Percentiles rank a stretch among this genome's conserved stretches.
Conservation (phyloP, 2,113 vertebrate species). For the Hippolais icterina region DNA sequence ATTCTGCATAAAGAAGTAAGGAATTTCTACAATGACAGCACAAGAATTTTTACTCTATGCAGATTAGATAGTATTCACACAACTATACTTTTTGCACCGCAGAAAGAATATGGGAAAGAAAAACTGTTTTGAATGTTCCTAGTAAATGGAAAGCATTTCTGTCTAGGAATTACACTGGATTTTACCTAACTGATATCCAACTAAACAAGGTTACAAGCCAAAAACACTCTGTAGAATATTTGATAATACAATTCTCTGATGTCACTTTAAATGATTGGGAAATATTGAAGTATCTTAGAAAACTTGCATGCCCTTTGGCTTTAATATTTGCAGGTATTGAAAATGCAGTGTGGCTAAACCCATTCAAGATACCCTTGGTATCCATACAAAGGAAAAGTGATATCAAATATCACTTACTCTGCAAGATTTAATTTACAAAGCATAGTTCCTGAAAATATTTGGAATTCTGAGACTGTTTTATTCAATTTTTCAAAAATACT, state of each 20-base stretch:
- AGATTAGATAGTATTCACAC: not conserved
- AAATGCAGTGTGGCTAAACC: not conserved
- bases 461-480: not conserved
- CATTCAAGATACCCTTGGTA: not conserved
- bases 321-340: not conserved
- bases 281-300: not conserved
- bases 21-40: not conserved
- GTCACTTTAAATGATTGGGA: not conserved
- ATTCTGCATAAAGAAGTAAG: not conserved
- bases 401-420: not conserved
- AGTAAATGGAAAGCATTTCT: not conserved
- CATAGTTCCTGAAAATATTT: not conserved
- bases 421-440: not conserved
- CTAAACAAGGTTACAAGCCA: not conserved
- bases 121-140: not conserved
- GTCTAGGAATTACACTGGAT: not conserved
- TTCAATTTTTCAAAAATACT: not conserved
- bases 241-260: not conserved
- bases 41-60: not conserved
- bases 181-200: not conserved
- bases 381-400: not conserved
- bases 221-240: not conserved
- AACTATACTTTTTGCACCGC: not conserved
- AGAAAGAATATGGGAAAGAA: not conserved
- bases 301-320: not conserved